Percentiles rank a stretch among this genome's conserved stretches.
phyloP scores from a whole-genome alignment of 2,113 vertebrate species.

The Tympanuchus pallidicinctus region DNA sequence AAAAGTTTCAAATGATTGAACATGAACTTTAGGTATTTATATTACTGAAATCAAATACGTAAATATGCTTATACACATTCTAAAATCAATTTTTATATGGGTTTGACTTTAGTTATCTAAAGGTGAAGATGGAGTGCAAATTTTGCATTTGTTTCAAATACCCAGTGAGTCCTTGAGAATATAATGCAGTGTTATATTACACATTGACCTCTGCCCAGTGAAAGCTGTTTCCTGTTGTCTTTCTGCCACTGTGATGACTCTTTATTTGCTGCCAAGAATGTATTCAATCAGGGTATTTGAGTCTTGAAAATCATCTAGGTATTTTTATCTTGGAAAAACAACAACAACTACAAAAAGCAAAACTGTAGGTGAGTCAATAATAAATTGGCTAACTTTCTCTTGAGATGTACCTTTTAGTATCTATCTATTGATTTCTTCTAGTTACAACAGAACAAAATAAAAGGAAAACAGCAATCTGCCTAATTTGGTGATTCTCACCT shows the following conservation, averaged over 20 bases:
- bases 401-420: neutral
- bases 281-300: neutral
- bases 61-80: neutral
- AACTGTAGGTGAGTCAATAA: neutral
- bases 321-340: slow-evolving; percentile 9
- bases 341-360: neutral
- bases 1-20: neutral
- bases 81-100: neutral
- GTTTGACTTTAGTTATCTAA: neutral
- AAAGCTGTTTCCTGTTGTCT: neutral
- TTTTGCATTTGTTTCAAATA: neutral
- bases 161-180: neutral
- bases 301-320: neutral
- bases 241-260: neutral
- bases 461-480: neutral
- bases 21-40: neutral
- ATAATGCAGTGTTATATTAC: neutral
- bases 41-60: neutral
- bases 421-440: slow-evolving; percentile 22
- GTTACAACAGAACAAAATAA: slow-evolving; percentile 5
- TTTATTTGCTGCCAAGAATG: neutral
- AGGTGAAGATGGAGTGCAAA: neutral
- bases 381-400: slow-evolving; percentile 12
- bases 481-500: slow-evolving; percentile 6
- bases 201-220: neutral